Evolutionary conservation across 2,888 invertebrate species (phyloP), one percentile per base, ranked within the genome.

Genomic region (Drosophila borealis): DNA sequence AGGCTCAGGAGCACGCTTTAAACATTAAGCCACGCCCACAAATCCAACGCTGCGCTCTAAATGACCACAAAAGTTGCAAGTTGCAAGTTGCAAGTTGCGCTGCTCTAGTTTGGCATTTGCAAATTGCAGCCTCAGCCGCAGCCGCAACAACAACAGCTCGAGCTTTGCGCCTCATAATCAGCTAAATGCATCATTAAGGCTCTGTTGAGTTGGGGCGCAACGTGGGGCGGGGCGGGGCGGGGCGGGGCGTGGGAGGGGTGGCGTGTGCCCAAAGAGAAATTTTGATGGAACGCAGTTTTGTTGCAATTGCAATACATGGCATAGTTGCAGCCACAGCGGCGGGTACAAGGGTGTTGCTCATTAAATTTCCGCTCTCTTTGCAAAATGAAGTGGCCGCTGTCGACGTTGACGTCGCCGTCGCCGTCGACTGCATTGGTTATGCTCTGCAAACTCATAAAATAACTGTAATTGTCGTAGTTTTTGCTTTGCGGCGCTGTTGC

Each of bases 401-500:
- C n/a, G 70, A 11, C 19, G 56, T 10, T 13, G 51, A 10, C 17
- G 50, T 2, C 17, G 44, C 6, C 41, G 5, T 8, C 36, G 17
- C 19, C 49, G 25, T 33, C 42, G 62, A 39, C 48, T 77, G 78
- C 65, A 60, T 57, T 64, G 75, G 89, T 88, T 83, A 71, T 89
- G 84, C 89, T 84, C 89, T 84, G 88, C 87, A 84, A 88, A 88
- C 80, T 84, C 87, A 84, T 84, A 68, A 84, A 84, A 84, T 84
- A 88, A 88, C 89, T 89, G 84, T 88, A 84, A 88, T 89, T 89
- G 89, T 88, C 73, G 86, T 88, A 88, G 83, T 73, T 73, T 64
- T 45, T 54, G 56, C 70, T 72, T 70, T 68, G 51, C 74, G 25
- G 62, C 77, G 19, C 57, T 55, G 78, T 85, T 87, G 86, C 85